Evolutionary conservation across 2,113 vertebrate species (phyloP), one percentile per base, ranked within the genome.

Genomic region (Pavo muticus): DNA sequence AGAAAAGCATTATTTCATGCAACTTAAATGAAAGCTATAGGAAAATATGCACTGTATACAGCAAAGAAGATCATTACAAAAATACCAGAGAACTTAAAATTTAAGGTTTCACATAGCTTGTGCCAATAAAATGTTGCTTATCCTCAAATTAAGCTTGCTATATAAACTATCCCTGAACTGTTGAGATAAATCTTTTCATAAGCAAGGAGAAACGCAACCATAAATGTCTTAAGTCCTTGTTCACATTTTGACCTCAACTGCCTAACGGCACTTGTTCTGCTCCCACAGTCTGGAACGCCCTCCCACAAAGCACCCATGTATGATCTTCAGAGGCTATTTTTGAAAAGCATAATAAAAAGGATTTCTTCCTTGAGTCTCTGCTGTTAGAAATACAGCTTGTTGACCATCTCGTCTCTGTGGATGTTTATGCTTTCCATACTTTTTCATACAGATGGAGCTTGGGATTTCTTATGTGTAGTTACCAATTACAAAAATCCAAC

Each of bases 141-240:
- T n/a, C 25, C 61, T 65, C 74, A 87, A 90, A 93, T 95, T 82
- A 94, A 93, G 75, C 65, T 79, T 67, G 35, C 74, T 87, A 67
- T 14, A 88, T 44, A 92, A 90, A 89, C 48, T 84, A 57, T 39
- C 84, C 86, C 82, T 95, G 91, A 91, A 94, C 27, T 20, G 16
- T 37, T 61, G 16, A 94, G 90, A 88, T 83, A 42, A 32, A 67
- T 79, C 87, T 79, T 93, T 83, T 83, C 30, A n/a, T 52, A 69
- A 94, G 52, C 69, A 85, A 78, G 81, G 88, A 96, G 48, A 89
- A 96, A 96, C 89, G 93, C 56, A 96, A 29, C 68, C 91, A 93
- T 76, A 93, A 90, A 91, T 72, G 82, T 89, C 83, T 90, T 16
- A 78, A 84, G 90, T 77, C 47, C 37, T 92, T 64, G 82, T 91